A percentile compares a stretch with the other conserved stretches of the same genome.
These are phyloP conservation scores for Falco rusticolus DNA, from an alignment of 2,797 vertebrate genomes.

Conservation along the genomic window DNA sequence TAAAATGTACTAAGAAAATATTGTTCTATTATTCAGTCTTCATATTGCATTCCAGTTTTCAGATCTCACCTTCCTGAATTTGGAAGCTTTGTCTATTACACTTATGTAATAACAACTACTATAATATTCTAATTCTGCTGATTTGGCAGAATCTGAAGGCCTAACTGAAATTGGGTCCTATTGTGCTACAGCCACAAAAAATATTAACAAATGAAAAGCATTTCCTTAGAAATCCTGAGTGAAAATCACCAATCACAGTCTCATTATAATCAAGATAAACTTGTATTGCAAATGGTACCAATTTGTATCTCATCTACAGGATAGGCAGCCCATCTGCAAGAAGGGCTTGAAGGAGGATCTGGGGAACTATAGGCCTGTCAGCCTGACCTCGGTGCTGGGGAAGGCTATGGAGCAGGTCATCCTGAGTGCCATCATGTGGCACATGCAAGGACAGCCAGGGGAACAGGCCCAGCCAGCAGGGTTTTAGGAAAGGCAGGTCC, in stretches of 20 bases:
- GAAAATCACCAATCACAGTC: not conserved
- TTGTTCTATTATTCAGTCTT: not conserved
- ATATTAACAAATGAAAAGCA: not conserved
- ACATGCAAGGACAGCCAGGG: too few relatives aligned
- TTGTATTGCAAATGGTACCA: not conserved
- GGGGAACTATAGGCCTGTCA: too few relatives aligned
- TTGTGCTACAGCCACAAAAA: not conserved
- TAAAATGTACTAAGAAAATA: not conserved
- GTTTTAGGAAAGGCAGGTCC: too few relatives aligned
- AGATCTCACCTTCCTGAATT: not conserved
- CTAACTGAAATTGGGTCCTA: not conserved
- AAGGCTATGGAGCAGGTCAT: too few relatives aligned
- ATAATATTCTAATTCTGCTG: not conserved
- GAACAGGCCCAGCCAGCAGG: too few relatives aligned
- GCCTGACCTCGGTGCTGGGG: too few relatives aligned
- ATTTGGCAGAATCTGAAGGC: not conserved
- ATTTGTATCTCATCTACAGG: not conserved
- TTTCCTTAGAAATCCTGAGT: not conserved
- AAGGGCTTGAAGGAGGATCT: too few relatives aligned
- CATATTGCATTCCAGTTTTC: not conserved
- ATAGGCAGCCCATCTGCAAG: too few relatives aligned
- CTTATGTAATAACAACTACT: not conserved
- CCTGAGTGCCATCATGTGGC: too few relatives aligned
- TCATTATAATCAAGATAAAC: not conserved
- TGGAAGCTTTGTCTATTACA: not conserved